Evolutionary conservation across 2,797 vertebrate genomes (phyloP), one percentile per base, ranked within the genome.

Genomic region (Crypturellus tataupa): DNA sequence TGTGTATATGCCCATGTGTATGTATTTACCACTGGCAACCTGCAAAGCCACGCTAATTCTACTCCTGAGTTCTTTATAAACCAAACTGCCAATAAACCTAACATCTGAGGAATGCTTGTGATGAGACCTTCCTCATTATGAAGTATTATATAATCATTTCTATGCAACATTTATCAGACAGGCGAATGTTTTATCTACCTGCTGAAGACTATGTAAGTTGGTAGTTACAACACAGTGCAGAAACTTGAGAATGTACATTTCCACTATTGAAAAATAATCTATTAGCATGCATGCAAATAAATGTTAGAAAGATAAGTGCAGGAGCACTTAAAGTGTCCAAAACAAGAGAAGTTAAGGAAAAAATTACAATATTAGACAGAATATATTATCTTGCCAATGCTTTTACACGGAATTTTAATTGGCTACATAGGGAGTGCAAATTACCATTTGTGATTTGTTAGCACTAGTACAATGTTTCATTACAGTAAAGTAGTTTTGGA

Each of bases 401-500:
- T 84, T 93, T 95, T 85, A 87, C 90, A 87, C 11, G 44, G 69
- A 84, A 79, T 87, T 94, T 90, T 96, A 94, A 95, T 95, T 95
- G 93, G 72, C 81, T 94, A 80, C 92, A 83, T 59, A 80, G 90
- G 65, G 79, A 95, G 84, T 58, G 69, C 89, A 90, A 95, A 93
- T 94, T 93, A 83, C 60, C 49, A 59, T 93, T 85, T 69, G 53
- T 94, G 75, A 94, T 95, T 94, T 96, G 79, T 76, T 95, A 67
- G 62, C 55, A 56, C 55, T 82, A 49, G 21, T 69, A 67, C 42
- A 56, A 7, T 69, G 84, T 91, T 97, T 93, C 92, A 89, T 85
- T 95, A 93, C 69, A 85, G 69, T 21, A 55, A 91, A 89, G 27
- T 55, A 86, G 35, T 40, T 93, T 87, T 83, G 49, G 40, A 17